A percentile compares a stretch with the other conserved stretches of the same genome.
Evolutionary conservation across 1,140 invertebrate species (phyloP).

Genomic region (Eueides isabella): DNA sequence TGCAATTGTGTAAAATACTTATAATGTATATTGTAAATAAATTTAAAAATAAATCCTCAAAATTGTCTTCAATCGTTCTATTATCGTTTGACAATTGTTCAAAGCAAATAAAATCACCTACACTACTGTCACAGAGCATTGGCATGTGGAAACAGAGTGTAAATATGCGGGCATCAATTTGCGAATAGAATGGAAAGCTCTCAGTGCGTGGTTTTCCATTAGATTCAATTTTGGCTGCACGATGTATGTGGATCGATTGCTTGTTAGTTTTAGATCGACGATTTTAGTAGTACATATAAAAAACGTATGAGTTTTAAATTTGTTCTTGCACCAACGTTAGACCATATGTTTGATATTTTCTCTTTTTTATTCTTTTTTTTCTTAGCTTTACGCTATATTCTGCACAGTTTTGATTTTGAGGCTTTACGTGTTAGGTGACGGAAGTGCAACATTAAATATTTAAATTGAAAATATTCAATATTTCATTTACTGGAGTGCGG

Average conservation of each 20-base stretch:
- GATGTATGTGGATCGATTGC: conserved; percentile 20
- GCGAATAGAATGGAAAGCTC: conserved; percentile 17
- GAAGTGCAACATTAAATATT: too few relatives aligned
- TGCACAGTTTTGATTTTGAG: too few relatives aligned
- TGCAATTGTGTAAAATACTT: too few relatives aligned
- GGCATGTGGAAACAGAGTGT: conserved; percentile 14
- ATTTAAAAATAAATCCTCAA: not conserved
- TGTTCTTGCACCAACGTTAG: not conserved
- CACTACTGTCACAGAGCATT: conserved; percentile 7
- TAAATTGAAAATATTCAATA: too few relatives aligned
- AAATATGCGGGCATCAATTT: conserved; percentile 24
- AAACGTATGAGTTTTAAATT: conserved; percentile 1
- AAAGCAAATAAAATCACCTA: conserved; percentile 10
- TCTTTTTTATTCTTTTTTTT: too few relatives aligned
- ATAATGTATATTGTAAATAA: too few relatives aligned
- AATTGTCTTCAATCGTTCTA: not conserved
- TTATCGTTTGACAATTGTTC: not conserved
- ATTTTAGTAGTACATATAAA: not conserved
- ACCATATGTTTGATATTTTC: not conserved
- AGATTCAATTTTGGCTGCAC: conserved; percentile 24
- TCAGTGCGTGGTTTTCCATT: conserved; percentile 24
- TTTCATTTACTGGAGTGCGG: too few relatives aligned
- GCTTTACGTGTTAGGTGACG: too few relatives aligned
- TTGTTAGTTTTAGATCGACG: conserved; percentile 8
- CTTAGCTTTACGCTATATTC: too few relatives aligned